Base-by-base conservation (phyloP, 2,797 vertebrate species). In the Limosa lapponica region DNA sequence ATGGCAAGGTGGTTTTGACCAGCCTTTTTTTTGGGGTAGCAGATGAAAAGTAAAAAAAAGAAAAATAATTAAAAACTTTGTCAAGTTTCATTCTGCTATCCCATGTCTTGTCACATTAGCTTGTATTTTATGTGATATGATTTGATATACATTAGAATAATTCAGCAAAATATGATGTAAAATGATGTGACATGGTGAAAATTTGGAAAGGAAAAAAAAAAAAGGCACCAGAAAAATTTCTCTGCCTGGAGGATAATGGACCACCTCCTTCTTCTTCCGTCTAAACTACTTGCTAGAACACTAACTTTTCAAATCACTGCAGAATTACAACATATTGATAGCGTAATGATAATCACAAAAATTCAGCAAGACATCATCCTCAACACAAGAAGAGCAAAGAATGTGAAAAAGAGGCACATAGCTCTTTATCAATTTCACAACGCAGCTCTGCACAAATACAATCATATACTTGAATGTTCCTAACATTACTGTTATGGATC, bases 381-480 rank as follows among this genome's bases (percentile, higher is more conserved):
- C 67, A 65, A 28, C 36, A 34, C 11, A 49, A 57, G 62, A 86
- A 66, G 25, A 93, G 18, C 9, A 32, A 69, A 69, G 19, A 51
- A 28, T 2, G 6, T 39, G 34, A 75, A 69, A 70, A 11, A 52
- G 16, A 43, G 16, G 20, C 44, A 46, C 7, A 39, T 4, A 57
- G 9, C 27, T 83, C 49, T 75, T 23, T 39, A 61, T 62, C 30
- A 80, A 0, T 83, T 70, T 86, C 72, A 69, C 22, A 69, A 22
- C 0, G 3, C 2, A 8, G 7, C 17, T 91, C 61, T 74, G 59
- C 61, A 71, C 30, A 94, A 95, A 80, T 44, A 30, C 30, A 82
- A 58, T 95, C 67, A 67, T 55, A 86, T 67, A 83, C 59, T 71
- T 81, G 57, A 92, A 58, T 93, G 79, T 93, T 95, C 32, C 10